phyloP scores from a whole-genome alignment of 1,140 invertebrate species.

The Nomia melanderi region DNA sequence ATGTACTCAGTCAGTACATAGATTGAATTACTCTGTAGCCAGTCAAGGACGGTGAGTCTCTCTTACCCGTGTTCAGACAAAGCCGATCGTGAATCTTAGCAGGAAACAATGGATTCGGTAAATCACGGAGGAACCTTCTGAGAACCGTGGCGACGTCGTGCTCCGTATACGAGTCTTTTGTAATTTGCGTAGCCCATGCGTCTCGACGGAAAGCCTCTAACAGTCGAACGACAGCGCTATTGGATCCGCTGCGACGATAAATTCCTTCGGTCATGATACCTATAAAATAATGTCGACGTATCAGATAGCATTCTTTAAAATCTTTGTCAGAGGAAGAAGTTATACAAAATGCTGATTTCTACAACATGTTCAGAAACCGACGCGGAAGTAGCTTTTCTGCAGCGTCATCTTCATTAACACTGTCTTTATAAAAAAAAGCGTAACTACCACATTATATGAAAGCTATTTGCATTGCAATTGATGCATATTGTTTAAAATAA shows the following conservation, averaged over 20 bases:
- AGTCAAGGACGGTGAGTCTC: conserved; percentile 11
- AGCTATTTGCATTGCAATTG: too few species aligned
- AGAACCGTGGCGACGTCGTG: conserved; percentile 93
- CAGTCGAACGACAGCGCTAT: conserved; percentile 88
- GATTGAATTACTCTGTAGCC: neutral
- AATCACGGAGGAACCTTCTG: conserved; percentile 91
- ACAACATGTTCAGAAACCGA: too few species aligned
- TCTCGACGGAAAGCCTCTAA: conserved; percentile 88
- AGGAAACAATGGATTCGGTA: conserved; percentile 88
- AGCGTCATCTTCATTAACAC: too few species aligned
- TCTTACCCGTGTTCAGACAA: conserved; percentile 71
- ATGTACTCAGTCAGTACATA: too few species aligned
- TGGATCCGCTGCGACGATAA: conserved; percentile 90
- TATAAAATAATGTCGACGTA: conserved; percentile 65
- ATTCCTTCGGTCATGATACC: conserved; percentile 92
- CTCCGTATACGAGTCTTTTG: conserved; percentile 87
- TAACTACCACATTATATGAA: too few species aligned
- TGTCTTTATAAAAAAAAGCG: too few species aligned
- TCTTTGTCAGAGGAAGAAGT: too few species aligned
- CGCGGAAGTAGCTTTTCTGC: too few species aligned
- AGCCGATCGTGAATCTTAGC: conserved; percentile 81
- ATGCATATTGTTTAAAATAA: too few species aligned
- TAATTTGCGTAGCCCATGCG: conserved; percentile 91
- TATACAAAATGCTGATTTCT: too few species aligned
- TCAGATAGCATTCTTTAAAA: neutral